Base-by-base conservation (phyloP, 1,140 invertebrate species). In the Ceratoteleas bidentatus region DNA sequence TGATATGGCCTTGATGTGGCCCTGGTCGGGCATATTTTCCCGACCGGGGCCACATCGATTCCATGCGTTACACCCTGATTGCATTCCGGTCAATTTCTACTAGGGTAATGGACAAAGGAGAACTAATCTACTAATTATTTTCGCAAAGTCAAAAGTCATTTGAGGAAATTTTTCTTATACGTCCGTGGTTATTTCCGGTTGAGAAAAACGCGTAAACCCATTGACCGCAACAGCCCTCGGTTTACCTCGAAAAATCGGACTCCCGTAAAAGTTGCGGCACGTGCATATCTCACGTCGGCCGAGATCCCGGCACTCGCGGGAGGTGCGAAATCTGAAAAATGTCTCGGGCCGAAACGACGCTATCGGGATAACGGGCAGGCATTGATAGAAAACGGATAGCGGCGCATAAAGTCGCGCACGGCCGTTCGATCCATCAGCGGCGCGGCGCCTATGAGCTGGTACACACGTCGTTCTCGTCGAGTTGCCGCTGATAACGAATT, bases 311-410 rank as follows among this genome's bases (percentile, higher is more conserved):
- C 40, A 24, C 6, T 38, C 34, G 10, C 40, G 40, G 8, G 15
- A 66, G 56, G 49, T 61, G 72, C 68, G 69, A 81, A 61, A 66
- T 68, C 47, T 84, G 74, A 84, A 75, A 84, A 83, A 74, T 81
- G 70, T 61, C 40, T 62, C 16, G 54, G 16, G 0, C 11, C 32
- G 34, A 50, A 62, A 32, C 45, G 49, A 45, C 53, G 16, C 70
- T 74, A 81, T 84, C 43, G 66, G 65, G 61, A 81, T 83, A 66
- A 72, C 65, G 60, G 24, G 24, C 56, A 47, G 73, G 43, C 45
- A 73, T 69, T 80, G 81, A 68, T 79, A 54, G 70, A 82, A 80
- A 85, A 82, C 74, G 61, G 75, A 85, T 82, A 78, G 70, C 40
- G 10, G 34, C 36, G 62, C 68, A 64, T 74, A 69, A 74, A 74